phyloP scores from a whole-genome alignment of 2,888 invertebrate genomes.

The Tachina lurida region DNA sequence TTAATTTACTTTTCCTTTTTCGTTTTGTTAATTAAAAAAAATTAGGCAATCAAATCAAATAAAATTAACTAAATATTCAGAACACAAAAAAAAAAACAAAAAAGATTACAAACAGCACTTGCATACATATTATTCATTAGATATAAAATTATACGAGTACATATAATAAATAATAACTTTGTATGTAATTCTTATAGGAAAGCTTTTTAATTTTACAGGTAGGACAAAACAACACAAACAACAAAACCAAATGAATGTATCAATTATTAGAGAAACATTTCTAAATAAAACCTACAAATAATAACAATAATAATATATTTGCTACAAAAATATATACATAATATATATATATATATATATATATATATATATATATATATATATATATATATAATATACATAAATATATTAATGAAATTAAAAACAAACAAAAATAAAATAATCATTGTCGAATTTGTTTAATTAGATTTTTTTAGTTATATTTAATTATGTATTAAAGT shows the following conservation, averaged over 20 bases:
- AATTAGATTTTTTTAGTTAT: conserved; percentile 9
- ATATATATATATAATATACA: conserved; percentile 21
- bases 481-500: no score
- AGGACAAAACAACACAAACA: conserved; percentile 51
- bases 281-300: conserved; percentile 57
- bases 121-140: conserved; percentile 56
- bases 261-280: conserved; percentile 62
- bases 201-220: conserved; percentile 53
- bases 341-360: conserved; percentile 19
- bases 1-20: conserved; percentile 23
- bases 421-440: conserved; percentile 47
- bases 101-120: conserved; percentile 16
- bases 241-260: conserved; percentile 66
- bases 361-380: conserved; percentile 49
- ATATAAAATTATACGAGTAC: conserved; percentile 51
- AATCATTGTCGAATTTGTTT: conserved; percentile 50
- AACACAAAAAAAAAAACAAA: conserved; percentile 25
- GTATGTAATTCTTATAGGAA: conserved; percentile 63
- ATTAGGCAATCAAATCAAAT: conserved; percentile 65
- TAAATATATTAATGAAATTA: conserved; percentile 57
- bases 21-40: conserved; percentile 33
- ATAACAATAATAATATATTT: conserved; percentile 60
- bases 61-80: conserved; percentile 46
- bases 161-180: conserved; percentile 44
- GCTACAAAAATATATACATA: conserved; percentile 49